Evolutionary conservation across 2,888 invertebrate genomes (phyloP), one percentile per base, ranked within the genome.

Genomic region (Eurytoma californica): DNA sequence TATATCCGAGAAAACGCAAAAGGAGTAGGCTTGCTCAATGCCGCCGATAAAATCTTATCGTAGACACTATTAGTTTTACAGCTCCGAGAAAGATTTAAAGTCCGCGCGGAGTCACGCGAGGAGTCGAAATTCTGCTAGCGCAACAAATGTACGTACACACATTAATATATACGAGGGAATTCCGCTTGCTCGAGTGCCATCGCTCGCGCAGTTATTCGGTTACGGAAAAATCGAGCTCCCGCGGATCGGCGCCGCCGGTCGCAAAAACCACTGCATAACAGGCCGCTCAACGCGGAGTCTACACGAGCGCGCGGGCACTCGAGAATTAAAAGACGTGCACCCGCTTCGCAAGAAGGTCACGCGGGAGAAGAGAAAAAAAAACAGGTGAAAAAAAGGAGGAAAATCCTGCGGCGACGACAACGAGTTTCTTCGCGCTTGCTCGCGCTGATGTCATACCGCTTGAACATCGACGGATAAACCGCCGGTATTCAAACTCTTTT

Each of bases 241-340:
- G 72, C 72, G 67, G 72, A 79, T 80, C 73, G 77, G 76, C 76
- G 72, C 20, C 16, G 28, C 39, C 57, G 47, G 57, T 63, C 67
- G 82, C 83, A 85, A 86, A 85, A 84, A 83, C 81, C 73, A 77
- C 14, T 13, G 24, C 24, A 60, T 60, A 24, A 39, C 39, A 39
- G 39, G 39, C 39, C 9, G 7, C 39, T 39, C 9, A 39, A 9
- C 39, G 39, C 7, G 9, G 39, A 39, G 14, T 14, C 9, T 39
- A 12, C 13, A 63, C 39, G 18, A 4, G 39, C 0, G 39, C 16
- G 9, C 3, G 2, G 16, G 39, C 30, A 18, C 63, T 49, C 18
- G 84, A 80, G 84, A 82, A 82, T 82, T 86, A 86, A 85, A 84
- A 83, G 83, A 84, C 82, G 84, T 83, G 84, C 84, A 82, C 81